Conservation (phyloP, 2,113 vertebrate genomes). For the Grus americana region DNA sequence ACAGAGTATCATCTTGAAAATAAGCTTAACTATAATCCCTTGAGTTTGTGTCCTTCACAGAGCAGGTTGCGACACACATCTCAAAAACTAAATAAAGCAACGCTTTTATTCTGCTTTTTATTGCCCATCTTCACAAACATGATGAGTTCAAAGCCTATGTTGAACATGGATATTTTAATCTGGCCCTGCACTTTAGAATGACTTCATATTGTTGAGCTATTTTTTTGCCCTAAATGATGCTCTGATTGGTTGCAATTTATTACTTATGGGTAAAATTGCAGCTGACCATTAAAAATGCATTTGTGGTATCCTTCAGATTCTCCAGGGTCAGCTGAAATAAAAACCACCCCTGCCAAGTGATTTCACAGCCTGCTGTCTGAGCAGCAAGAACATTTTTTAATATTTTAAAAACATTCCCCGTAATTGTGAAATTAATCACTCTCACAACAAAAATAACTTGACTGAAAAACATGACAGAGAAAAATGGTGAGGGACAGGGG, state of each 20-base stretch:
- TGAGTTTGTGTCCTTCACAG: accelerated
- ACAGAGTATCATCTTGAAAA: neutral
- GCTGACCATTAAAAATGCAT: neutral
- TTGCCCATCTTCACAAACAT: neutral
- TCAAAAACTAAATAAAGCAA: neutral
- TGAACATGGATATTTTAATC: neutral
- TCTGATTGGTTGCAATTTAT: neutral
- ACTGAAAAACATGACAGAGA: neutral
- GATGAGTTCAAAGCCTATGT: neutral
- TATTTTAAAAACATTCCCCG: neutral
- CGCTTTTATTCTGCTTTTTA: neutral
- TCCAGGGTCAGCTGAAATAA: neutral
- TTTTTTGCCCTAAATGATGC: neutral
- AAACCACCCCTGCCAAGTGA: neutral
- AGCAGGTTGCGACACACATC: neutral
- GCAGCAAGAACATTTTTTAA: neutral
- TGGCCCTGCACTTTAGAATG: neutral
- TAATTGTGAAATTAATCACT: neutral
- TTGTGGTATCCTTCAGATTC: neutral
- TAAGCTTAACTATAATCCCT: neutral
- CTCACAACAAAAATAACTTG: neutral
- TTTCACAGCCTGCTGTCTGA: neutral
- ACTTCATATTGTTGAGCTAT: neutral
- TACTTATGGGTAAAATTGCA: neutral
- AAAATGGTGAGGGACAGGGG: neutral